Conservation (phyloP, 2,888 invertebrate genomes). For the Apamea anceps region DNA sequence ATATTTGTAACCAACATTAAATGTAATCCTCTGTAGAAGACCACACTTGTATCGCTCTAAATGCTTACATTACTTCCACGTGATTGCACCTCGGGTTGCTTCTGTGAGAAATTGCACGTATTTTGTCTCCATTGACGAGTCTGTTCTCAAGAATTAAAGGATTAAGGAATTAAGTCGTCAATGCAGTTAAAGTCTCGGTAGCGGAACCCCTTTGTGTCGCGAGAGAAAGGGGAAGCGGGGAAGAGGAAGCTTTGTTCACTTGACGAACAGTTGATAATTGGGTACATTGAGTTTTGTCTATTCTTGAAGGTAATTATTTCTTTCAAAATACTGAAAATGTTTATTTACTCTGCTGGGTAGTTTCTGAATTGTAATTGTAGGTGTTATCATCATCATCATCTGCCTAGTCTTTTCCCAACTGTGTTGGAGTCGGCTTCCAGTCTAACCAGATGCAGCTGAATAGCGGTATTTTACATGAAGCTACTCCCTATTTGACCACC, state of each 20-base stretch:
- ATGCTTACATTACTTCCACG: neutral
- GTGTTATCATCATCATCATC: neutral
- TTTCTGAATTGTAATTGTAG: neutral
- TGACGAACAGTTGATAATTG: constrained; percentile 36
- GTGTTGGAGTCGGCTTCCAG: neutral
- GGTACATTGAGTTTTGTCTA: constrained; percentile 12
- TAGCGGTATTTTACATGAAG: neutral
- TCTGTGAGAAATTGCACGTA: constrained; percentile 21
- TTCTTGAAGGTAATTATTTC: constrained; percentile 6
- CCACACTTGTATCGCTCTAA: neutral
- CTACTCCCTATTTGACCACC: neutral
- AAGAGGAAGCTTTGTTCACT: constrained; percentile 5
- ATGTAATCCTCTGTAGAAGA: neutral
- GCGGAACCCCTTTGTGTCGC: constrained; percentile 32
- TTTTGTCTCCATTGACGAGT: constrained; percentile 37
- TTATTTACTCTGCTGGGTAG: neutral
- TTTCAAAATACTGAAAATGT: neutral
- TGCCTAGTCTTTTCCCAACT: neutral
- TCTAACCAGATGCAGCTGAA: too few species aligned
- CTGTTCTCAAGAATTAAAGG: constrained; percentile 48
- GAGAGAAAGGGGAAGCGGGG: neutral
- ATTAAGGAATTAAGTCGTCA: constrained; percentile 46
- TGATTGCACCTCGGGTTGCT: neutral
- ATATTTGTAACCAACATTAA: too few species aligned
- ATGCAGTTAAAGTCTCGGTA: constrained; percentile 40